Base-by-base conservation (phyloP, 2,113 vertebrate genomes). In the Poeciliopsis turrubarensis region DNA sequence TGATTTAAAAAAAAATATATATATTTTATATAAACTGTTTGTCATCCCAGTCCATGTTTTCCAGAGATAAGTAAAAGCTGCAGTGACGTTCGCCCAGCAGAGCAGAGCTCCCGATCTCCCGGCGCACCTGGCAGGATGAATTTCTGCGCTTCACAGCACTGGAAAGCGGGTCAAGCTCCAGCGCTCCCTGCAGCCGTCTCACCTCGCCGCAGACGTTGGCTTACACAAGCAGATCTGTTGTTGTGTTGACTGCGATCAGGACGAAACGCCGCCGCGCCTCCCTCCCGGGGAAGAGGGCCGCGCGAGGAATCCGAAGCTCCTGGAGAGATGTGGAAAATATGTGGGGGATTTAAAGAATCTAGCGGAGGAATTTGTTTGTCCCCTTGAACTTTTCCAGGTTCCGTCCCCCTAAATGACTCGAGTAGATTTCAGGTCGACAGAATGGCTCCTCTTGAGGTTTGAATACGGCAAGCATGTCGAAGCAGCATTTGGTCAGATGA, bases 101-200 rank as follows among this genome's bases (percentile, higher is more conserved):
- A 83, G 77, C 3, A 47, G 82, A 83, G 74, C 64, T 76, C 30
- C 65, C 22, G n/a, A 60, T 80, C 17, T 57, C 77, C 9, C 14
- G 13, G 5, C 74, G 51, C 80, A 88, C 86, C 81, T 85, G 75
- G 82, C 68, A 47, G 63, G 72, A 76, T 44, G 51, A 68, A 78
- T 85, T 77, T 76, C 51, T 72, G 75, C 47, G 19, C 69, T 80
- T 87, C 81, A 90, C 26, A 15, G 78, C 74, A 41, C 74, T 87
- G 78, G 75, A 87, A 90, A 88, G 79, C 79, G 75, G 85, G 83
- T 88, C 89, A 87, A 66, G 82, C 82, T 73, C 80, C 34, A 51
- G 57, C 66, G 78, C 74, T 63, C 34, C 75, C 60, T 75, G 76
- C 72, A 78, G 57, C 66, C 70, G 37, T 79, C 68, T 80, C 70